These are phyloP conservation scores for Dermolepida albohirtum DNA, from an alignment of 2,888 invertebrate species.

Conservation along the genomic window DNA sequence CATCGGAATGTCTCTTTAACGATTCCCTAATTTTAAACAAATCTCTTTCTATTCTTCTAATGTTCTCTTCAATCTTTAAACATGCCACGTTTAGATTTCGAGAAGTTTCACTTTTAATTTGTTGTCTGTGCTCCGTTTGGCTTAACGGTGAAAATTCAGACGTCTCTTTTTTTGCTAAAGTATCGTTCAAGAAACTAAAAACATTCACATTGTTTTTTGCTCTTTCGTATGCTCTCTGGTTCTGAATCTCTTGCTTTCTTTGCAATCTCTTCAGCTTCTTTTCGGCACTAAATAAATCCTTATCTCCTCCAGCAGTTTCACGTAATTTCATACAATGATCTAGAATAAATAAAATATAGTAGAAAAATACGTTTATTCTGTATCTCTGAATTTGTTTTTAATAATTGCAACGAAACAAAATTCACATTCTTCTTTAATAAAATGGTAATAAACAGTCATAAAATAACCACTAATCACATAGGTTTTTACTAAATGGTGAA, in stretches of 20 bases:
- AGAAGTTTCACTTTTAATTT: conserved; percentile 67
- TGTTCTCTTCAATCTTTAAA: conserved; percentile 79
- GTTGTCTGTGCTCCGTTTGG: conserved; percentile 56
- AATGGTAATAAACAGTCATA: too few species aligned
- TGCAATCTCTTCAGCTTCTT: conserved; percentile 74
- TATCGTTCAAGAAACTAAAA: conserved; percentile 81
- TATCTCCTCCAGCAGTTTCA: conserved; percentile 74
- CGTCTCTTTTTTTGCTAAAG: conserved; percentile 42
- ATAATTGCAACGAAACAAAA: too few species aligned
- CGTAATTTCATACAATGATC: conserved; percentile 86
- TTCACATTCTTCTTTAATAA: too few species aligned
- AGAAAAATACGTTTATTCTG: too few species aligned
- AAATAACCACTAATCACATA: too few species aligned
- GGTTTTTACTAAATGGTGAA: too few species aligned
- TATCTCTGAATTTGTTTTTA: too few species aligned
- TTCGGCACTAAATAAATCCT: conserved; percentile 80
- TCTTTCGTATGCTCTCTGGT: conserved; percentile 74
- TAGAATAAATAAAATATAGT: conserved; percentile 51
- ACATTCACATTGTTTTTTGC: conserved; percentile 75
- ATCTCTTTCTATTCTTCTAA: conserved; percentile 75
- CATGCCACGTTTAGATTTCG: conserved; percentile 80
- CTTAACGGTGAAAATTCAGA: conserved; percentile 45
- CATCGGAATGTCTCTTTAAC: conserved; percentile 72
- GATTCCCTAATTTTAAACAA: conserved; percentile 75
- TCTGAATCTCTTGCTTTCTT: conserved; percentile 73